These are phyloP conservation scores for Chromoteleia sp. DNA, from an alignment of 2,888 invertebrate species.

Conservation along the genomic window DNA sequence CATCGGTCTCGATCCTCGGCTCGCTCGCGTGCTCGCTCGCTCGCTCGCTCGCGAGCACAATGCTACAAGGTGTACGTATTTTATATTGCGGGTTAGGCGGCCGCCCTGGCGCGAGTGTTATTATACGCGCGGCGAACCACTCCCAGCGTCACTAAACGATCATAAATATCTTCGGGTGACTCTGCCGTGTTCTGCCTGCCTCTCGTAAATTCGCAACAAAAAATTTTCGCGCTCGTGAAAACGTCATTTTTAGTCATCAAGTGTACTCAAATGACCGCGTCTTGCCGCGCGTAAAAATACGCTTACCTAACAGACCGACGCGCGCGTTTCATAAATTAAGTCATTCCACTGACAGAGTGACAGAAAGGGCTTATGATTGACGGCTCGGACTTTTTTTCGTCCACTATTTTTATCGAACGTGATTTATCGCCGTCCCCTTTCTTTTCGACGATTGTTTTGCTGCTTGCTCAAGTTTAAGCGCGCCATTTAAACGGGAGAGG, in stretches of 20 bases:
- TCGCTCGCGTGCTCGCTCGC: constrained; percentile 18
- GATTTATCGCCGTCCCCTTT: constrained; percentile 42
- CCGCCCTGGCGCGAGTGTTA: constrained; percentile 64
- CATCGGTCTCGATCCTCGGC: constrained; percentile 44
- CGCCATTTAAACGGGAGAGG: too few relatives aligned
- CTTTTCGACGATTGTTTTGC: constrained; percentile 4
- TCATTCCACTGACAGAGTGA: constrained; percentile 48
- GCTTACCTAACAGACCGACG: constrained; percentile 36
- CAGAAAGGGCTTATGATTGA: constrained; percentile 54
- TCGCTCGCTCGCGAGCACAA: constrained; percentile 50
- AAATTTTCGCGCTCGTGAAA: constrained; percentile 72
- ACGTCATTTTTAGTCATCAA: constrained; percentile 69
- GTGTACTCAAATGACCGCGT: constrained; percentile 38
- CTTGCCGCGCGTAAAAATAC: constrained; percentile 53
- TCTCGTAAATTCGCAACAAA: constrained; percentile 73
- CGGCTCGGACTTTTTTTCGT: constrained; percentile 29
- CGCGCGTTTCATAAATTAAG: constrained; percentile 53
- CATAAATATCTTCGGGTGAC: constrained; percentile 76
- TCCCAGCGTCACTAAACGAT: constrained; percentile 78
- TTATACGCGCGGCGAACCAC: constrained; percentile 77
- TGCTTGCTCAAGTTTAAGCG: too few relatives aligned
- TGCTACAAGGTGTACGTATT: constrained; percentile 71
- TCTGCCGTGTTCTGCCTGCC: constrained; percentile 56
- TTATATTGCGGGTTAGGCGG: constrained; percentile 68
- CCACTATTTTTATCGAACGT: constrained; percentile 36